Percentiles rank a stretch among this genome's conserved stretches.
Conservation (phyloP, 2,113 vertebrate species). For the Indicator maculatus region DNA sequence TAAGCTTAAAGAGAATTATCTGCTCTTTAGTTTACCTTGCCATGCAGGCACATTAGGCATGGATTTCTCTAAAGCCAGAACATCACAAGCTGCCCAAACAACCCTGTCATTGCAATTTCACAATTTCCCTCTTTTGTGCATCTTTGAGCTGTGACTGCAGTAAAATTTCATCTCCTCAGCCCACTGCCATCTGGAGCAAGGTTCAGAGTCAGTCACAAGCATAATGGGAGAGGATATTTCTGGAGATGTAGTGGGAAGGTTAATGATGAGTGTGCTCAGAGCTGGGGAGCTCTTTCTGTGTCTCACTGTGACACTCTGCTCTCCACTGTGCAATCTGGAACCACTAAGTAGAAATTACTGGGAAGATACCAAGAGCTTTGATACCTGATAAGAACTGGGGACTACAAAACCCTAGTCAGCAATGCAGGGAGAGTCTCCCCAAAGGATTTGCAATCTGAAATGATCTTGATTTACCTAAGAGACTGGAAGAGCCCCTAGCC, state of each 20-base stretch:
- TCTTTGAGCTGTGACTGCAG: constrained; percentile 49
- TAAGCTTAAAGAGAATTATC: constrained; percentile 32
- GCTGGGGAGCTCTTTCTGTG: background rate
- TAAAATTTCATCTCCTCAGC: constrained; percentile 54
- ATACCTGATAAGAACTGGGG: background rate
- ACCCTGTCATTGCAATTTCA: constrained; percentile 67
- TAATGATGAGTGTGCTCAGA: background rate
- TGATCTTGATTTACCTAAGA: background rate
- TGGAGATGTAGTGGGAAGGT: constrained; percentile 53
- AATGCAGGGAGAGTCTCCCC: background rate
- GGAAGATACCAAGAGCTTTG: background rate
- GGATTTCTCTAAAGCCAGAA: constrained; percentile 58
- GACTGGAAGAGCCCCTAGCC: background rate
- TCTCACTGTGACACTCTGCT: background rate
- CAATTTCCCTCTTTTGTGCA: constrained; percentile 52
- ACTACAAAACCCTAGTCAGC: background rate
- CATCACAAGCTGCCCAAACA: constrained; percentile 61
- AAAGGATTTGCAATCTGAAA: background rate
- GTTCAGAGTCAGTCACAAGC: constrained; percentile 57
- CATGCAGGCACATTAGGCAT: constrained; percentile 47
- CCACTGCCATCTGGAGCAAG: constrained; percentile 67
- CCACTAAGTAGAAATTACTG: background rate
- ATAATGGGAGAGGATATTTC: constrained; percentile 34
- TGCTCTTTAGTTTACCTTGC: constrained; percentile 67
- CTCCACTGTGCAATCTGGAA: background rate